Percentiles rank a stretch among this genome's conserved stretches.
Evolutionary conservation across 1,140 invertebrate species (phyloP).

Genomic region (Ctenoplectra terminalis): DNA sequence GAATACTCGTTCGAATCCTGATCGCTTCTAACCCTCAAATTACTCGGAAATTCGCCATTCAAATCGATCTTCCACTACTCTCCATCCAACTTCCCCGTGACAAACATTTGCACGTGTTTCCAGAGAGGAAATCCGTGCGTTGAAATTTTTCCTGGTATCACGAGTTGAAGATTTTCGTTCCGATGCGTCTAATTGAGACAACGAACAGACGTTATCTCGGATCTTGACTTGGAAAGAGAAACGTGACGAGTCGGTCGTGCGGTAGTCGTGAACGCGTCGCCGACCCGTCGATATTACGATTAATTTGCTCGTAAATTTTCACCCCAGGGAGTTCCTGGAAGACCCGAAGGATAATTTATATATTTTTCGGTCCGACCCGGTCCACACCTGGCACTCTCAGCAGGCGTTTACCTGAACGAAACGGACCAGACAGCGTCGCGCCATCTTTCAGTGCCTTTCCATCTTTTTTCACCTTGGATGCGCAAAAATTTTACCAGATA

Average conservation of each 20-base stretch:
- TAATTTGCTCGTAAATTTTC: constrained; percentile 82
- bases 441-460: constrained; percentile 46
- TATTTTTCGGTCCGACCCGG: constrained; percentile 67
- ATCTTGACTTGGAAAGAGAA: background rate
- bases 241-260: background rate
- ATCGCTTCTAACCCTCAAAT: constrained; percentile 1
- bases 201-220: constrained; percentile 23
- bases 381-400: constrained; percentile 78
- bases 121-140: background rate
- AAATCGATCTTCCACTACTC: background rate
- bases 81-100: too few relatives aligned
- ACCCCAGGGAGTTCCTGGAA: constrained; percentile 74
- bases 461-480: constrained; percentile 17
- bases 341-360: constrained; percentile 78
- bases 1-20: background rate
- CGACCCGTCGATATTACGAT: constrained; percentile 79
- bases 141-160: too few relatives aligned
- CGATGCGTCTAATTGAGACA: constrained; percentile 28
- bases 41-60: constrained; percentile 21
- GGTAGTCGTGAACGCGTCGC: constrained; percentile 42
- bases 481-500: background rate
- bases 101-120: background rate
- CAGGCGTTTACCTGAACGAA: constrained; percentile 68
- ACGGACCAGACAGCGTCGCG: constrained; percentile 75
- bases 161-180: background rate